Evolutionary conservation across 2,888 invertebrate species (phyloP), one percentile per base, ranked within the genome.

Genomic region (Campoletis raptor): DNA sequence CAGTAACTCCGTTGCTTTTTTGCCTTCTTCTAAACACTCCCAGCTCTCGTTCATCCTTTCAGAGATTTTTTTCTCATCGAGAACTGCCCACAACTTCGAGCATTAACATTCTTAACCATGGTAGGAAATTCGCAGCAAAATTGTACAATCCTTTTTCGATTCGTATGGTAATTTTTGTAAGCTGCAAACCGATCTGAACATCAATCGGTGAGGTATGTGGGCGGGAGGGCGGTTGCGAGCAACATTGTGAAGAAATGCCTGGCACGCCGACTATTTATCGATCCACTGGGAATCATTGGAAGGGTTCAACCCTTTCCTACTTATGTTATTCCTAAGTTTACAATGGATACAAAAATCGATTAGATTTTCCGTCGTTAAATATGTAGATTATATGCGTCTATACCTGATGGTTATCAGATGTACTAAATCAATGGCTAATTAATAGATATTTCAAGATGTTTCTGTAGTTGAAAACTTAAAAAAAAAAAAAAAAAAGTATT

Each of bases 1-100:
- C 61, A 61, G 30, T 81, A 73, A 30, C 73, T 77, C 72, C 61
- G 30, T 24, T 76, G 12, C 37, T 37, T 70, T 83, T 81, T 78
- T 76, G 24, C 69, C 78, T 76, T 61, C 30, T 66, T 78, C 78
- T 69, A 79, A 74, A 81, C 74, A 86, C 81, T 64, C 61, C 30
- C 52, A 42, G n/a, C 45, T 64, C 70, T 78, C 72, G 66, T 66
- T 42, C 24, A 42, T 67, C 78, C 67, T 48, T 40, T 52, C 40
- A 66, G 30, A 69, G 52, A 54, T 54, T 79, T 54, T n/a, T 79
- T 57, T 69, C n/a, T 42, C 30, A 30, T n/a, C 18, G 24, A 21
- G 6, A 24, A 24, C 64, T 18, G 42, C 64, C 45, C 57, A 36
- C 12, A 42, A 40, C 10, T 48, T 48, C 24, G 30, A 36, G 18